Evolutionary conservation across 2,797 vertebrate genomes (phyloP).

Genomic region (Bucorvus abyssinicus): DNA sequence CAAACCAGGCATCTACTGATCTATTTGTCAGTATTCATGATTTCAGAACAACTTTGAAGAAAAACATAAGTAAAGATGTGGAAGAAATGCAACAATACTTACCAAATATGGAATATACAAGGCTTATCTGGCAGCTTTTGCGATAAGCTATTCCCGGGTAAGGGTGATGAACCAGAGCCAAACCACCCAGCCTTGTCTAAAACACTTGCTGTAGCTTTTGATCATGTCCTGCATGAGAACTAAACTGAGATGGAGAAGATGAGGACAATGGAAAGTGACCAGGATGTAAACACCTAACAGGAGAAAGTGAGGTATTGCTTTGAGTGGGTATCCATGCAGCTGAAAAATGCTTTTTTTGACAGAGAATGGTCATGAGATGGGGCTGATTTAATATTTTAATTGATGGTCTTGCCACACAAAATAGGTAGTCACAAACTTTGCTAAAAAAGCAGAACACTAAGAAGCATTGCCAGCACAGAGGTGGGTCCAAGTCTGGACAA

Average conservation of each 20-base stretch:
- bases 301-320: background rate
- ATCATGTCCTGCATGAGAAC: background rate
- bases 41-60: constrained; percentile 13
- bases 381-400: background rate
- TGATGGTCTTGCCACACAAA: background rate
- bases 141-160: constrained; percentile 10
- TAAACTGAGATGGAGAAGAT: background rate
- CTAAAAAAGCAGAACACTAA: background rate
- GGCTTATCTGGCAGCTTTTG: background rate
- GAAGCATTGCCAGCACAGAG: background rate
- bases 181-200: background rate
- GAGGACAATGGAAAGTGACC: background rate
- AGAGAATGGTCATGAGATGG: background rate
- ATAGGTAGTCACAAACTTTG: background rate
- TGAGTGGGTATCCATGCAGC: rapidly evolving
- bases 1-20: background rate
- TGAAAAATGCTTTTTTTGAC: background rate
- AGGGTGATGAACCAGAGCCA: background rate
- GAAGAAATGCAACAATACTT: constrained; percentile 35
- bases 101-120: constrained; percentile 27
- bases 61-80: background rate
- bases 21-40: constrained; percentile 9
- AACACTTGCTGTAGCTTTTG: background rate
- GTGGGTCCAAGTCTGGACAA: background rate
- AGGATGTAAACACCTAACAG: background rate